Evolutionary conservation across 2,797 vertebrate species (phyloP), one percentile per base, ranked within the genome.

Genomic region (Notamacropus eugenii): DNA sequence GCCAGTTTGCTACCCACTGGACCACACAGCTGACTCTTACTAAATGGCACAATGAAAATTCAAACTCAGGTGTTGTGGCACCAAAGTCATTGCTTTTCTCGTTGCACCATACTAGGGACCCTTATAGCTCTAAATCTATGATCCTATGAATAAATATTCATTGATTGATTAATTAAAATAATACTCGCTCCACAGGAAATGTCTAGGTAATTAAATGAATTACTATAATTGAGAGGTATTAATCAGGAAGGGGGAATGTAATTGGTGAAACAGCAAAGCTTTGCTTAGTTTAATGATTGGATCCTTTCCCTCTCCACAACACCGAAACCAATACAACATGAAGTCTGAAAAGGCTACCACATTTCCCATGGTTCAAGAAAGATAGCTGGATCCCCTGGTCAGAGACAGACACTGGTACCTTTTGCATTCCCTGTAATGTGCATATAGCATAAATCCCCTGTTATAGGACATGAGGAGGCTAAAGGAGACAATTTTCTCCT

Each of bases 121-220:
- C 74, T 46, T 82, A 8, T 46, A 82, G 22, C 22, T 46, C n/a
- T 24, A 82, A 82, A 82, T 40, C 40, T 24, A 82, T 27, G 40
- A 50, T 50, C 40, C 40, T 87, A 11, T 87, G 74, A 87, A 50
- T 87, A 50, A 50, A 87, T 87, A 87, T 22, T 50, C 12, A 40
- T 50, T 87, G 93, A 87, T 27, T 95, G 94, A 96, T 91, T 55
- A 58, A 92, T 54, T 94, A 93, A 96, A 16, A 94, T 94, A 91
- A 96, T 59, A 93, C 92, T 96, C 95, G 96, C 67, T 87, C 57
- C 87, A 31, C 93, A 46, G 58, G 92, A 95, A 96, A 96, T 91
- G 40, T 90, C 91, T 11, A 0, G 59, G 59, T 91, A 93, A 97
- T 94, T 91, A 95, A 54, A 94, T 74, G 90, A 95, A 58, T 87